Conservation (phyloP, 2,888 invertebrate species). For the Cheilosia vulpina region DNA sequence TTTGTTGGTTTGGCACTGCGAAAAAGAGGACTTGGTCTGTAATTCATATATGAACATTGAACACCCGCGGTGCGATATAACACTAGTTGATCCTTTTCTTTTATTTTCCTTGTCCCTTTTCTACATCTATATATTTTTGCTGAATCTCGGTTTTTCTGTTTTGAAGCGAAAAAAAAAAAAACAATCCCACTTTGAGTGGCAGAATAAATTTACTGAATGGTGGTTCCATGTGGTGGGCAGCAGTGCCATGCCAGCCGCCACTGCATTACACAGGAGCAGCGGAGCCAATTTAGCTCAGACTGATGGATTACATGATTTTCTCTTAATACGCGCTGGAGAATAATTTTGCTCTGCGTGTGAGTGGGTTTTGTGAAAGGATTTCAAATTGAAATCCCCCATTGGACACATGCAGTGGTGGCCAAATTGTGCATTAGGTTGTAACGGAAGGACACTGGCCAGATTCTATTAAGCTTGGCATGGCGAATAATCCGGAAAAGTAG, state of each 20-base stretch:
- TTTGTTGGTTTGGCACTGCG: background rate
- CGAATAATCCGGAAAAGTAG: slow-evolving; percentile 34
- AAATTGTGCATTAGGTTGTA: slow-evolving; percentile 34
- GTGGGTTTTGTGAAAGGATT: slow-evolving; percentile 35
- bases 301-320: slow-evolving; percentile 74
- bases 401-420: slow-evolving; percentile 39
- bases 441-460: slow-evolving; percentile 5
- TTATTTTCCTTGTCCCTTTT: slow-evolving; percentile 15
- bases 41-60: slow-evolving; percentile 39
- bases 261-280: slow-evolving; percentile 55
- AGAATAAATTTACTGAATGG: slow-evolving; percentile 67
- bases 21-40: background rate
- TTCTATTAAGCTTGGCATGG: slow-evolving; percentile 38
- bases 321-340: slow-evolving; percentile 65
- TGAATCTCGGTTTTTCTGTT: slow-evolving; percentile 55
- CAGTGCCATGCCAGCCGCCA: background rate
- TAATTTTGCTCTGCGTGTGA: slow-evolving; percentile 20
- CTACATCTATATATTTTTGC: slow-evolving; percentile 1
- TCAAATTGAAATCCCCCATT: slow-evolving; percentile 54
- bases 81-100: slow-evolving; percentile 60
- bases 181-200: slow-evolving; percentile 57
- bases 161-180: background rate
- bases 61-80: slow-evolving; percentile 46
- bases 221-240: slow-evolving; percentile 26
- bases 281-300: slow-evolving; percentile 69